These are phyloP conservation scores for Apostichopus leukothele DNA, from an alignment of 53 echinoderm and acorn worm genomes.

Conservation along the genomic window DNA sequence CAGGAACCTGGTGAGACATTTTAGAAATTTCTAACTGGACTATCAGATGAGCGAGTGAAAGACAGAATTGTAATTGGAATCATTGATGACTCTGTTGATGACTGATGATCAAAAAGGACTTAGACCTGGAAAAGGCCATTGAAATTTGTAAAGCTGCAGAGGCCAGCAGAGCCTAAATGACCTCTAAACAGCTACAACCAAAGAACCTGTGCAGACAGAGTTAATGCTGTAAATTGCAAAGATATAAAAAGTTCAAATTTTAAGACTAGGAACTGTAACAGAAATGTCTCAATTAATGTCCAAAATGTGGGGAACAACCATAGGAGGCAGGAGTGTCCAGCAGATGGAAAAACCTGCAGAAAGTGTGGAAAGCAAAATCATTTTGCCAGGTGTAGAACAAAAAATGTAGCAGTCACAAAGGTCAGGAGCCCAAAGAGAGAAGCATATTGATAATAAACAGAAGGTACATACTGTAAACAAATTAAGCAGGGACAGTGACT, in stretches of 20 bases:
- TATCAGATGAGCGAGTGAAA: not conserved
- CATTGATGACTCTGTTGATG: not conserved
- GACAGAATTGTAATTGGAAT: not conserved
- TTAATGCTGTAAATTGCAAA: no score
- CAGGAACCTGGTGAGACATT: conserved; percentile 1
- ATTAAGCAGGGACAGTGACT: not conserved
- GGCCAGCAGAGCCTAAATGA: not conserved
- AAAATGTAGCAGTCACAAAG: no score
- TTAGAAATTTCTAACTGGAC: not conserved
- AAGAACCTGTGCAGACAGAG: no score
- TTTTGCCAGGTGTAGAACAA: conserved; percentile 6
- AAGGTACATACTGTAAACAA: not conserved
- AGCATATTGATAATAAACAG: not conserved
- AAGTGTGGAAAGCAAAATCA: not conserved
- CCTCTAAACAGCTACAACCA: no score
- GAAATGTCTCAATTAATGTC: no score
- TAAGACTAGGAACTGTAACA: no score
- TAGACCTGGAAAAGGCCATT: not conserved
- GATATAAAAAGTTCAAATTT: no score
- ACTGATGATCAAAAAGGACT: not conserved
- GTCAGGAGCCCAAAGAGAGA: no score
- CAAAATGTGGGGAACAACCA: no score
- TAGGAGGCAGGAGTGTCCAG: not conserved
- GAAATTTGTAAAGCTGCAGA: not conserved
- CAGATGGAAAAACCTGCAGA: not conserved